Percentiles rank a stretch among this genome's conserved stretches.
phyloP scores from a whole-genome alignment of 2,113 vertebrate species.

The Manacus vitellinus region DNA sequence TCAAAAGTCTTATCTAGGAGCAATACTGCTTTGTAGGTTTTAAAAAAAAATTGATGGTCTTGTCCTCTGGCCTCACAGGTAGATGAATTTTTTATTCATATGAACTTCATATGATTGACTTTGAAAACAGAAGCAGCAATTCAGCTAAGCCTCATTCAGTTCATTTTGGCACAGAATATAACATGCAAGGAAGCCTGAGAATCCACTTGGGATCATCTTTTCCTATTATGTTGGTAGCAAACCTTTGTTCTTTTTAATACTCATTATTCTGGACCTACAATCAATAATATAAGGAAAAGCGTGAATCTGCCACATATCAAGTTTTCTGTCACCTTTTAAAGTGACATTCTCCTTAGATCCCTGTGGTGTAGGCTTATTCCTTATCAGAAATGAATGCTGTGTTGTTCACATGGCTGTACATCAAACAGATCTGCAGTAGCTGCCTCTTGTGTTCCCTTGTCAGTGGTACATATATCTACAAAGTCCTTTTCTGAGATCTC shows the following conservation, averaged over 20 bases:
- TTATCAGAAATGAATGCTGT: not conserved
- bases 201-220: not conserved
- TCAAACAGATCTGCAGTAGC: not conserved
- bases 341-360: not conserved
- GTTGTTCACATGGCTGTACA: not conserved
- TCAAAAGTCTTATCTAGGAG: not conserved
- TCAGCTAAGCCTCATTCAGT: not conserved
- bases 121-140: not conserved
- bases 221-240: not conserved
- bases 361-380: not conserved
- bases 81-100: not conserved
- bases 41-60: not conserved
- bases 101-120: not conserved
- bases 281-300: not conserved
- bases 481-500: not conserved
- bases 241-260: constrained; percentile 17
- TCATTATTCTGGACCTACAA: not conserved
- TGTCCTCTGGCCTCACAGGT: not conserved
- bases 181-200: not conserved
- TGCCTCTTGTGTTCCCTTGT: not conserved
- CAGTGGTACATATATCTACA: not conserved
- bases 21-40: not conserved
- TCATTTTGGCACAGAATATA: not conserved
- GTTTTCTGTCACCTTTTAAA: not conserved
- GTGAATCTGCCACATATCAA: not conserved